Conservation (phyloP, 2,797 vertebrate genomes). For the Acipenser oxyrinchus region DNA sequence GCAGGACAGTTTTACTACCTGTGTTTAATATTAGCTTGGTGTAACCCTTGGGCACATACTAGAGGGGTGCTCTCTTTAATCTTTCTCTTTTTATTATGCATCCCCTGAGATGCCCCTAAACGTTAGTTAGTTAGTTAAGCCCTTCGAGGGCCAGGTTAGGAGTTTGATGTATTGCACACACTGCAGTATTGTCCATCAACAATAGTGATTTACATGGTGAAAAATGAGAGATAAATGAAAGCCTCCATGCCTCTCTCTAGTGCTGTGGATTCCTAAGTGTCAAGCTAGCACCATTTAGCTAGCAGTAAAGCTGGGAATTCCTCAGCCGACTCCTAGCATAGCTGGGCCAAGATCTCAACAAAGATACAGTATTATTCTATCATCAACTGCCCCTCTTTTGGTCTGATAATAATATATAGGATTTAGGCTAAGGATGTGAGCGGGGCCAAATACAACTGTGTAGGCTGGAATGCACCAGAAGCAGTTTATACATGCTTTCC, state of each 20-base stretch:
- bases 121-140: too few relatives aligned
- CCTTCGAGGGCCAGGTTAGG: neutral
- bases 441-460: too few relatives aligned
- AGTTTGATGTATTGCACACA: neutral
- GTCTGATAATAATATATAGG: constrained; percentile 1
- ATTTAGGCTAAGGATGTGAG: neutral
- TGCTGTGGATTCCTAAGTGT: neutral
- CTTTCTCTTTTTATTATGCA: too few relatives aligned
- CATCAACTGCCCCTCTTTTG: neutral
- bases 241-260: neutral
- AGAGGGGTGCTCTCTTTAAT: too few relatives aligned
- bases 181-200: neutral
- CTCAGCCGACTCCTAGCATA: neutral
- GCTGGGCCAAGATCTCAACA: constrained; percentile 1
- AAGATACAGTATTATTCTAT: neutral
- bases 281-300: neutral
- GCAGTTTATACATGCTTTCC: too few relatives aligned
- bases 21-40: too few relatives aligned
- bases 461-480: too few relatives aligned
- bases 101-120: too few relatives aligned
- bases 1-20: neutral
- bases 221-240: neutral
- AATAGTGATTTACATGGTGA: neutral
- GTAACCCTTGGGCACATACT: too few relatives aligned
- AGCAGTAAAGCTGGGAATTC: constrained; percentile 8